Base-by-base conservation (phyloP, 1,140 invertebrate species). In the Oryzaephilus surinamensis region DNA sequence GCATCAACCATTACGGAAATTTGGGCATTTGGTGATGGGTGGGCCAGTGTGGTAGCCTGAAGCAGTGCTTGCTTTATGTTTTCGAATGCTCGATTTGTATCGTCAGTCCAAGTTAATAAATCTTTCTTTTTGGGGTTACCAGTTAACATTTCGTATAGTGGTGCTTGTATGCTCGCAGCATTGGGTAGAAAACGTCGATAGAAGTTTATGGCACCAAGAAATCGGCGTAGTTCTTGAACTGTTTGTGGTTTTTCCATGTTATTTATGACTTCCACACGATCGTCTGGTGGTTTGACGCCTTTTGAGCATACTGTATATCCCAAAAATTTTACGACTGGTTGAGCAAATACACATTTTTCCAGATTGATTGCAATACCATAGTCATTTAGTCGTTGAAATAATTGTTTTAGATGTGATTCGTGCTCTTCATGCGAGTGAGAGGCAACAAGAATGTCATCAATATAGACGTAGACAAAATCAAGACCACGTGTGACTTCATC, bases 371-470 rank as follows among this genome's bases (percentile, higher is more conserved):
- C 8, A 2, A 64, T 6, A 0, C 46, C 46, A 32, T 48, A 45
- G 4, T 50, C 34, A 1, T 38, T 8, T 5, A 62, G 41, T 1
- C 51, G 24, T 18, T 49, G 14, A 11, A 64, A 55, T 2, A 63
- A 15, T n/a, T 13, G 42, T 7, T 32, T n/a, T 6, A 60, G 27
- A 28, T 57, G 53, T 23, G 30, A 10, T 14, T 8, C 17, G 21
- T 62, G 59, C 31, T 62, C 35, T 29, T 50, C 45, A 6, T 33
- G 12, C 19, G 48, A 29, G n/a, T 35, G 41, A 0, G 56, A 64
- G 24, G 53, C 64, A 4, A 73, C 44, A 1, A 53, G 26, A 28
- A 65, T 53, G 32, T 65, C 59, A 26, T 65, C 59, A 1, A 63
- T 50, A 28, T 58, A 62, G 20, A 41, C 28, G 28, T 52, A 50